Evolutionary conservation across 2,888 invertebrate genomes (phyloP).

Genomic region (Agrochola circellaris): DNA sequence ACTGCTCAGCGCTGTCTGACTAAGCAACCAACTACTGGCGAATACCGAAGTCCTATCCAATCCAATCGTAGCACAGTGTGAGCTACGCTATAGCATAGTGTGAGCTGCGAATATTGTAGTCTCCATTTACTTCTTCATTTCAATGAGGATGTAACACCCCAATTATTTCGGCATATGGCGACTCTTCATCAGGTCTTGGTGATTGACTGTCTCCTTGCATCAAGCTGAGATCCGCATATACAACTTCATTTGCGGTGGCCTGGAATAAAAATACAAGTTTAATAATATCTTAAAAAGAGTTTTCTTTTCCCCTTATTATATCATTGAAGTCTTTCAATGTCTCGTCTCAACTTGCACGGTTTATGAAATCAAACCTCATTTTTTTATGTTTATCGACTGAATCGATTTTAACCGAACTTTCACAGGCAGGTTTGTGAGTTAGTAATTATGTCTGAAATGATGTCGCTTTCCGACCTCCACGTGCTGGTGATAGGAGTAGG

Average conservation of each 20-base stretch:
- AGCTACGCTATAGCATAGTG: neutral
- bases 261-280: neutral
- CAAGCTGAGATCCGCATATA: neutral
- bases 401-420: neutral
- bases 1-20: too few relatives aligned
- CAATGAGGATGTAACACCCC: neutral
- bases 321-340: neutral
- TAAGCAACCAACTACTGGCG: too few relatives aligned
- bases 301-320: neutral
- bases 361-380: neutral
- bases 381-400: neutral
- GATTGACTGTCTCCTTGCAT: neutral
- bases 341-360: too few relatives aligned
- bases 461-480: neutral
- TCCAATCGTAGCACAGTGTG: too few relatives aligned
- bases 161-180: neutral
- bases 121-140: neutral
- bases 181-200: neutral
- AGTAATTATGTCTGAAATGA: neutral
- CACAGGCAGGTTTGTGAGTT: neutral
- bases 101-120: neutral
- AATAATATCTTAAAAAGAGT: too few relatives aligned
- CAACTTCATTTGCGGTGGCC: neutral
- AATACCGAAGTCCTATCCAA: too few relatives aligned
- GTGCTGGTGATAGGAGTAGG: neutral